Percentiles rank a stretch among this genome's conserved stretches.
Conservation (phyloP, 2,888 invertebrate species). For the Colostygia pectinataria region DNA sequence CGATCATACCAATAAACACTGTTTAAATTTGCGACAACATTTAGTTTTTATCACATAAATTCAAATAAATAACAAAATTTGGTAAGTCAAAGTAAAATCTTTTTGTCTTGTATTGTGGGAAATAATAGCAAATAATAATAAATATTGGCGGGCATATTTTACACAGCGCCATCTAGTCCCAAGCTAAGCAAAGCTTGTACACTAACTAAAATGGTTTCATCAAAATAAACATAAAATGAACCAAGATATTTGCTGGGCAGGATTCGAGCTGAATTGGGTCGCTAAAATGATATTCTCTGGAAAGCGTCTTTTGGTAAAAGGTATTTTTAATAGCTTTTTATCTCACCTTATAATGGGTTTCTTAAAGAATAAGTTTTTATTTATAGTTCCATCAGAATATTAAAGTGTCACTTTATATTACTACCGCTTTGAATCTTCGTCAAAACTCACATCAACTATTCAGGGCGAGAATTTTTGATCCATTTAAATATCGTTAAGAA, state of each 20-base stretch:
- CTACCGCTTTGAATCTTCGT: conserved; percentile 58
- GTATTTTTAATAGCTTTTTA: conserved; percentile 49
- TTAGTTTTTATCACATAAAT: too few relatives aligned
- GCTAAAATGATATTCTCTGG: conserved; percentile 6
- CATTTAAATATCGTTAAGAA: neutral
- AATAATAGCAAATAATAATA: too few relatives aligned
- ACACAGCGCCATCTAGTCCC: too few relatives aligned
- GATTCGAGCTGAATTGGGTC: neutral
- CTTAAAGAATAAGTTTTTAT: conserved; percentile 32
- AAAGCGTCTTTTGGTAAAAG: conserved; percentile 32
- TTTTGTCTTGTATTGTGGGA: too few relatives aligned
- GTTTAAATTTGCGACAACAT: too few relatives aligned
- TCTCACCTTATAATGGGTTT: conserved; percentile 41
- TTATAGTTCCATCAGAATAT: conserved; percentile 55
- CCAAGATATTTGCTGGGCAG: too few relatives aligned
- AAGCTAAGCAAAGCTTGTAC: too few relatives aligned
- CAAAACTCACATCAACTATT: conserved; percentile 53
- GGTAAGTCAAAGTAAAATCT: too few relatives aligned
- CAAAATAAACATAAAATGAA: too few relatives aligned
- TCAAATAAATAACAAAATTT: too few relatives aligned
- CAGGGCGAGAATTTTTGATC: conserved; percentile 30
- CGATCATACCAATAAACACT: neutral
- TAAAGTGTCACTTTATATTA: conserved; percentile 72
- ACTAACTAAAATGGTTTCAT: too few relatives aligned
- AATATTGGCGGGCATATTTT: too few relatives aligned